Percentiles rank a stretch among this genome's conserved stretches.
Evolutionary conservation across 2,113 vertebrate species (phyloP).

Genomic region (Mixornis gularis): DNA sequence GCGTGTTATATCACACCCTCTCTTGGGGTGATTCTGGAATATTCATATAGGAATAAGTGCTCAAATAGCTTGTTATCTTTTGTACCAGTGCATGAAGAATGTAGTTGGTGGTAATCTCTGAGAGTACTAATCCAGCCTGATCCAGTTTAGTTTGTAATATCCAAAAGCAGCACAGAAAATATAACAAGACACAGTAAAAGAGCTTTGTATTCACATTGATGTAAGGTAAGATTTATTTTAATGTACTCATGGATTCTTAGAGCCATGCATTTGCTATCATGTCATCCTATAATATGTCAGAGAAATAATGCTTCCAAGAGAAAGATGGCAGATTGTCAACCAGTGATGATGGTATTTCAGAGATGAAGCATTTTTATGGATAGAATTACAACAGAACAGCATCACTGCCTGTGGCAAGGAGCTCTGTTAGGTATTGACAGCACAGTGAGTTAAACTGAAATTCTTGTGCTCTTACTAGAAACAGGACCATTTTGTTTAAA

Average conservation of each 20-base stretch:
- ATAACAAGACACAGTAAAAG: neutral
- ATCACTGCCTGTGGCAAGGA: neutral
- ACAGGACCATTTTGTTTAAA: neutral
- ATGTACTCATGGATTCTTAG: neutral
- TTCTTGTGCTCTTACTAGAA: neutral
- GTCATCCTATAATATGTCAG: neutral
- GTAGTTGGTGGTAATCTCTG: neutral
- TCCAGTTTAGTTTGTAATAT: neutral
- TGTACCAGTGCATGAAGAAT: neutral
- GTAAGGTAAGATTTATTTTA: slow-evolving; percentile 10
- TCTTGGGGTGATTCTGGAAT: neutral
- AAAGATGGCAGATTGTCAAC: neutral
- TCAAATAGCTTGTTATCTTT: neutral
- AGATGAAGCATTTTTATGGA: neutral
- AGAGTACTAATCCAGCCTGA: neutral
- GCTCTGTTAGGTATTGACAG: neutral
- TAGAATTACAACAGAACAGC: neutral
- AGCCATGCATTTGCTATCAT: neutral
- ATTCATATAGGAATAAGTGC: neutral
- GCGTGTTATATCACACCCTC: neutral
- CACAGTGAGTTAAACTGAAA: neutral
- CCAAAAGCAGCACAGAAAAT: neutral
- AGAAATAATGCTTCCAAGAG: neutral
- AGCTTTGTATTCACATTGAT: neutral
- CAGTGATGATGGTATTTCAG: neutral